Conservation (phyloP, 2,797 vertebrate genomes). For the Crocidura indochinensis region DNA sequence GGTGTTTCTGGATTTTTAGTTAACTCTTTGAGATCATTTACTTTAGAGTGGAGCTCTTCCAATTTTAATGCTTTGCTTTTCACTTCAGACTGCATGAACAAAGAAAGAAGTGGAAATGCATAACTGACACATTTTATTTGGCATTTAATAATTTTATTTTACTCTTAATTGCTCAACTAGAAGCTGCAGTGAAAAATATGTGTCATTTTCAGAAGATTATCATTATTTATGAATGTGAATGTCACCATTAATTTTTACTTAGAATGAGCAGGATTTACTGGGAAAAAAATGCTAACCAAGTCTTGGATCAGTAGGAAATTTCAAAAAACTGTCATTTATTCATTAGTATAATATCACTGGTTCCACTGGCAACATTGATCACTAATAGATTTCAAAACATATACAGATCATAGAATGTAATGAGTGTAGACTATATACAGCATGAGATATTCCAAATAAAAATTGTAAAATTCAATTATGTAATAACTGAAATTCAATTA, state of each 20-base stretch:
- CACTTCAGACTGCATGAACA: constrained; percentile 91
- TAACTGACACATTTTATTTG: neutral
- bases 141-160: neutral
- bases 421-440: neutral
- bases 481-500: neutral
- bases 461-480: neutral
- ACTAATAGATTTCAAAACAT: constrained; percentile 46
- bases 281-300: constrained; percentile 76
- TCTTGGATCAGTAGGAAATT: constrained; percentile 69
- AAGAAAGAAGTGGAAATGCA: constrained; percentile 54
- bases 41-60: constrained; percentile 93
- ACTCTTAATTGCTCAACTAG: neutral
- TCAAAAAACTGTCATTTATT: constrained; percentile 37
- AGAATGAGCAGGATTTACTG: constrained; percentile 37
- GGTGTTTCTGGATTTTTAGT: constrained; percentile 93
- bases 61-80: constrained; percentile 93
- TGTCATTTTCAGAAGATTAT: constrained; percentile 46
- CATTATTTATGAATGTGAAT: constrained; percentile 60
- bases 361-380: constrained; percentile 15
- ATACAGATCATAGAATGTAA: neutral
- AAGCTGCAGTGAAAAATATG: neutral
- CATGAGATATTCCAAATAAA: neutral
- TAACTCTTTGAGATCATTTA: constrained; percentile 94
- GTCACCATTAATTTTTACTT: constrained; percentile 54
- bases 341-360: constrained; percentile 4